Percentiles rank a stretch among this genome's conserved stretches.
Conservation (phyloP, 2,113 vertebrate genomes). For the Taurulus bubalis region DNA sequence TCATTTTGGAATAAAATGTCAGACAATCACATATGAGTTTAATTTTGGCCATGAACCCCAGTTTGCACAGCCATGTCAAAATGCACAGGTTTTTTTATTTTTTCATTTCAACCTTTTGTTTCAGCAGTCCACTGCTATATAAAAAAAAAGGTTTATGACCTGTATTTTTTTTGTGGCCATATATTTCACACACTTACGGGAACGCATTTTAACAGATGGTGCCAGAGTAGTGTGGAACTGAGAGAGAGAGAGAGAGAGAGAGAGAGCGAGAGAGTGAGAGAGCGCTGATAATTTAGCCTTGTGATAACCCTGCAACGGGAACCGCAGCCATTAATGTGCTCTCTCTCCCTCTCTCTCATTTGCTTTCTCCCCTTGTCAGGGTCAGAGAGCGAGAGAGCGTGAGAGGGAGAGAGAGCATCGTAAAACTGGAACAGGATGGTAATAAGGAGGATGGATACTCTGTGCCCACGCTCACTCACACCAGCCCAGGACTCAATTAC, state of each 20-base stretch:
- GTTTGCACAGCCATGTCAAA: constrained; percentile 6
- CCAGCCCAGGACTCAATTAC: constrained; percentile 78
- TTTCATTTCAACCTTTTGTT: constrained; percentile 37
- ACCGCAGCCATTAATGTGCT: constrained; percentile 57
- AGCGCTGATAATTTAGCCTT: constrained; percentile 77
- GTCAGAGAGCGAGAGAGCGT: constrained; percentile 26
- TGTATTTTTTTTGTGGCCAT: constrained; percentile 33
- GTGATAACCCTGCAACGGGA: constrained; percentile 69
- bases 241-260: neutral
- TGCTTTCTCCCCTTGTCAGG: constrained; percentile 59
- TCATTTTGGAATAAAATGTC: neutral
- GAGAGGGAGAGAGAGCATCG: constrained; percentile 35
- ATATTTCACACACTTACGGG: constrained; percentile 63
- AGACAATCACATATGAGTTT: neutral
- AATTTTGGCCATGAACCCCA: neutral
- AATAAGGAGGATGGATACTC: constrained; percentile 77
- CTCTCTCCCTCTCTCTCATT: constrained; percentile 47
- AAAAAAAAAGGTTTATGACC: constrained; percentile 51
- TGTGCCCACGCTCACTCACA: constrained; percentile 63
- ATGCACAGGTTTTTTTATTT: neutral
- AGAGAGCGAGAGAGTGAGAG: constrained; percentile 14
- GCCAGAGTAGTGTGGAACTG: constrained; percentile 31
- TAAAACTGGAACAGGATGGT: constrained; percentile 65
- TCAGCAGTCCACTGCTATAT: constrained; percentile 25
- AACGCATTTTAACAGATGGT: constrained; percentile 75